These are phyloP conservation scores for Parascotia fuliginaria DNA, from an alignment of 2,888 invertebrate genomes.

Conservation along the genomic window DNA sequence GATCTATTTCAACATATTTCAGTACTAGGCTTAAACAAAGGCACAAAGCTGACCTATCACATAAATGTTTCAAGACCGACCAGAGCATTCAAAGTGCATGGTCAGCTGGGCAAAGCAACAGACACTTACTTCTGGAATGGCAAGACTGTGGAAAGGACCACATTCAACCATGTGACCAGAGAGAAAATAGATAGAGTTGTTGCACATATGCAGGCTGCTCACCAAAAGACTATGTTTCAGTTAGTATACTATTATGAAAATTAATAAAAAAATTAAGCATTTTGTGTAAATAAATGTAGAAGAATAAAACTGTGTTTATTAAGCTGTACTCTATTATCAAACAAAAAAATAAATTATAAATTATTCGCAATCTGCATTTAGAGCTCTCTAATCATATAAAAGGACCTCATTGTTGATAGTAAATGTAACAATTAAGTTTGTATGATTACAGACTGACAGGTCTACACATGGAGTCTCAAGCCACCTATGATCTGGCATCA, in stretches of 20 bases:
- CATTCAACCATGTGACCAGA: conserved; percentile 89
- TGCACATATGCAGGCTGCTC: conserved; percentile 92
- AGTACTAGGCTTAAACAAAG: conserved; percentile 91
- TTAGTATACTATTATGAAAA: no score
- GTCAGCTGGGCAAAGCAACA: conserved; percentile 91
- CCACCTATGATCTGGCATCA: conserved; percentile 95
- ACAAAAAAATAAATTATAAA: no score
- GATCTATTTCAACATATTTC: conserved; percentile 41
- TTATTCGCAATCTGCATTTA: no score
- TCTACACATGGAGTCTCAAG: conserved; percentile 93
- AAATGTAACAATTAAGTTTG: background rate
- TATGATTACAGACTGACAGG: conserved; percentile 87
- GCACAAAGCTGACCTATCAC: conserved; percentile 82
- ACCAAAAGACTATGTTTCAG: conserved; percentile 95
- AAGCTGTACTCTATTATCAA: no score
- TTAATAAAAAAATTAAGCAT: no score
- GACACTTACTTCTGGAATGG: conserved; percentile 90
- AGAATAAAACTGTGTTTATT: no score
- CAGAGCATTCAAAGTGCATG: conserved; percentile 90
- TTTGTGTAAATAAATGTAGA: no score
- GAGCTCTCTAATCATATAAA: no score
- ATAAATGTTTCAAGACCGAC: conserved; percentile 88
- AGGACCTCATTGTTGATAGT: no score
- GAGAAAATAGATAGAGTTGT: conserved; percentile 90
- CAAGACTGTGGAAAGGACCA: conserved; percentile 88